Evolutionary conservation across 2,797 vertebrate genomes (phyloP).

Genomic region (Echeneis naucrates): DNA sequence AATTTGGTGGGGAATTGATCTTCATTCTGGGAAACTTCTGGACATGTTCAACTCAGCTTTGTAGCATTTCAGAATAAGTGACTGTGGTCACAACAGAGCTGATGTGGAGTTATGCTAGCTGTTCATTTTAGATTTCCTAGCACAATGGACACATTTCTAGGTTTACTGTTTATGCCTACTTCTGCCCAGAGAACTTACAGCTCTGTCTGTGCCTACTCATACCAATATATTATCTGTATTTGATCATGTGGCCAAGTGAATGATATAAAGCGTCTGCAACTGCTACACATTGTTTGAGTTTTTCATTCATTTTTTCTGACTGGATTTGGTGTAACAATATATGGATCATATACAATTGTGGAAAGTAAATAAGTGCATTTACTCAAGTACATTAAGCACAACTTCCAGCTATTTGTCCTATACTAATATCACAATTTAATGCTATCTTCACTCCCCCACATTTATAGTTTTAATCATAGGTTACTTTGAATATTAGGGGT

Average conservation of each 20-base stretch:
- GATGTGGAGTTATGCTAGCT: not conserved
- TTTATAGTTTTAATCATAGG: too few species aligned
- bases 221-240: slow-evolving; percentile 29
- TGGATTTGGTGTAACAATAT: too few species aligned
- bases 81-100: not conserved
- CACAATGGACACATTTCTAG: not conserved
- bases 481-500: too few species aligned
- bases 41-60: not conserved
- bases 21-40: not conserved
- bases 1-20: not conserved
- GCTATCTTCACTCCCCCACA: too few species aligned
- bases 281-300: not conserved
- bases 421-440: too few species aligned
- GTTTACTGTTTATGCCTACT: slow-evolving; percentile 26
- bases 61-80: not conserved
- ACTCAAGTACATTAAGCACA: too few species aligned
- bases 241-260: slow-evolving; percentile 20
- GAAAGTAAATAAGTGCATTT: too few species aligned
- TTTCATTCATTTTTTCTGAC: not conserved
- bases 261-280: slow-evolving; percentile 67
- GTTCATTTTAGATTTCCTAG: not conserved
- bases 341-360: too few species aligned
- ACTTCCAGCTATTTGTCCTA: too few species aligned
- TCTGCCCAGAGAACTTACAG: slow-evolving; percentile 14
- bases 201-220: slow-evolving; percentile 44